Percentiles rank a stretch among this genome's conserved stretches.
Conservation (phyloP, 2,113 vertebrate genomes). For the Ptychochromis oligacanthus region DNA sequence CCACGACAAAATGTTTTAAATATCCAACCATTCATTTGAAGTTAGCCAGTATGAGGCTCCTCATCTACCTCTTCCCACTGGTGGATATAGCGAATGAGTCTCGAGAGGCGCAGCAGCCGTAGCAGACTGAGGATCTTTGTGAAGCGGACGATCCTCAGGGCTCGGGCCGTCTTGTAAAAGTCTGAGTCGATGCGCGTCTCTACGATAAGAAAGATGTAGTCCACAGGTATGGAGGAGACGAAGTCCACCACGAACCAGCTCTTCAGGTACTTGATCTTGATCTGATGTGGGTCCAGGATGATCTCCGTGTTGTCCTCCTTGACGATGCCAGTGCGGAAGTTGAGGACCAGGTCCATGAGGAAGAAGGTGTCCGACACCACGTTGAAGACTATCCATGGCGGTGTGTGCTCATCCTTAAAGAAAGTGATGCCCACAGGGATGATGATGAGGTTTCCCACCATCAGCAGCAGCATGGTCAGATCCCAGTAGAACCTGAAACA, state of each 20-base stretch:
- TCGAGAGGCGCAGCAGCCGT: conserved; percentile 91
- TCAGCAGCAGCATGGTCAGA: conserved; percentile 97
- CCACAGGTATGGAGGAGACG: conserved; percentile 98
- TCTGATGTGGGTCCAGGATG: conserved; percentile 94
- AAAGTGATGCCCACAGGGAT: conserved; percentile 99
- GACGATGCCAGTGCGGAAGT: conserved; percentile 98
- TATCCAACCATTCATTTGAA: neutral
- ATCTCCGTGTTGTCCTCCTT: conserved; percentile 99
- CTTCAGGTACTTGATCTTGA: conserved; percentile 98
- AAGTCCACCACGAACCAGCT: conserved; percentile 99
- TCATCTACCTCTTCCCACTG: conserved; percentile 98
- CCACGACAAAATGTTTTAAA: neutral
- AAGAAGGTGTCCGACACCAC: conserved; percentile 98
- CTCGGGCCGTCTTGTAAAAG: conserved; percentile 97
- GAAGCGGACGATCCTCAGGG: conserved; percentile 96
- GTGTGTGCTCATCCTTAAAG: conserved; percentile 99
- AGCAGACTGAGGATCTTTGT: conserved; percentile 98
- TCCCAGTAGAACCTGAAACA: conserved; percentile 96
- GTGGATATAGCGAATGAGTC: conserved; percentile 98
- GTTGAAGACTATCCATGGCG: conserved; percentile 98
- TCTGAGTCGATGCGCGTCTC: conserved; percentile 97
- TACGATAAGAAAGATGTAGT: conserved; percentile 99
- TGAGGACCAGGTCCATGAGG: conserved; percentile 97
- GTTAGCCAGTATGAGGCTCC: neutral
- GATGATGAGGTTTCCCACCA: conserved; percentile 99